These are phyloP conservation scores for Eupleurogrammus muticus DNA, from an alignment of 2,797 vertebrate species.

Conservation along the genomic window DNA sequence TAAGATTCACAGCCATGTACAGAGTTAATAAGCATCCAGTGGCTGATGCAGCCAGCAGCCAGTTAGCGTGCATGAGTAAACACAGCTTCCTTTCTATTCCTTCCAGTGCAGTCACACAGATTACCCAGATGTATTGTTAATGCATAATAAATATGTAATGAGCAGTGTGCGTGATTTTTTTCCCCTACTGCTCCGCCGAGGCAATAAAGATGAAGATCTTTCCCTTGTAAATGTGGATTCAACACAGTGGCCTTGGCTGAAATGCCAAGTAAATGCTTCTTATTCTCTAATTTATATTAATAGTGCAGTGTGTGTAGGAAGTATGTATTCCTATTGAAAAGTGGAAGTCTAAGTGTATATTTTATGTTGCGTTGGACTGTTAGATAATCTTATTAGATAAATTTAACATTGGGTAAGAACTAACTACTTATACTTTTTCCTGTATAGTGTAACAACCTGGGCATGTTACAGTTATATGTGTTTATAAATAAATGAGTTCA, in stretches of 20 bases:
- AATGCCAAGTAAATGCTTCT: neutral
- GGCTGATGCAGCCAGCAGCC: slow-evolving; percentile 32
- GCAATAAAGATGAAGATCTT: neutral
- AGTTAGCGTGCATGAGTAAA: slow-evolving; percentile 34
- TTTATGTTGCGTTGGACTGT: no score
- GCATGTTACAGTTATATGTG: no score
- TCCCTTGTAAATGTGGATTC: slow-evolving; percentile 5
- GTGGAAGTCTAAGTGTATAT: no score
- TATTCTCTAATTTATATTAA: neutral
- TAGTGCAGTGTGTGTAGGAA: neutral
- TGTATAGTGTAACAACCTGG: no score
- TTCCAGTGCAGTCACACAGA: slow-evolving; percentile 18
- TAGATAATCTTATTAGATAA: no score
- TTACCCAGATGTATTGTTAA: slow-evolving; percentile 49
- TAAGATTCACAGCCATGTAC: neutral
- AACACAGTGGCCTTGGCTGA: neutral
- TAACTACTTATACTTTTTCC: no score
- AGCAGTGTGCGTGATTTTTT: slow-evolving; percentile 40
- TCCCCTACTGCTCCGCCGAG: slow-evolving; percentile 9
- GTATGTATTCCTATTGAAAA: no score
- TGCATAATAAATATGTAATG: slow-evolving; percentile 52
- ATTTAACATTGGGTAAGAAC: no score
- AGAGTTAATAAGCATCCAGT: slow-evolving; percentile 37
- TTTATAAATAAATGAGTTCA: no score
- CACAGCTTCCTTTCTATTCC: slow-evolving; percentile 13